Base-by-base conservation (phyloP, 2,797 vertebrate species). In the Synaphobranchus kaupii region DNA sequence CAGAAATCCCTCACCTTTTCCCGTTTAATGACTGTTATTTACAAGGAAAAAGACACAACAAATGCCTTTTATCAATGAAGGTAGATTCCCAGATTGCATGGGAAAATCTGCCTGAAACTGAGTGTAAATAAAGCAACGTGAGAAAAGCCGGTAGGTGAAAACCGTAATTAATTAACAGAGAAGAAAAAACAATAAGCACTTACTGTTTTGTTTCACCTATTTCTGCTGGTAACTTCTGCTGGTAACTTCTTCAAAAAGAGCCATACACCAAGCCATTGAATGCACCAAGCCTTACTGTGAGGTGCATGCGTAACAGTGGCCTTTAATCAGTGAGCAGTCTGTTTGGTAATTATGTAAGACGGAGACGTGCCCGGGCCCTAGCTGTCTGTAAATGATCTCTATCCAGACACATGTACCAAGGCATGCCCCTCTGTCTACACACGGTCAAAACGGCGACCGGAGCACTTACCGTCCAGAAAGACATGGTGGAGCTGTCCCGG, bases 391-490 rank as follows among this genome's bases (percentile, higher is more conserved):
- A 5, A 66, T 66, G n/a, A 39, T 48, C 50, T 83, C 83, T 85
- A 71, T 83, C 56, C 48, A 50, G 15, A 84, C 25, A 50, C 39
- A 54, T 84, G 47, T 25, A 17, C 34, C 44, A 25, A 6, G 0
- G 17, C 73, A 73, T 52, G 90, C 90, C 88, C 90, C 7, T 47
- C 71, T 25, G 20, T 89, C 87, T 66, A 81, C 71, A 39, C 2
- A 5, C 31, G 0, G 34, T 78, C 13, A 84, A 86, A 90, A 88
- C 86, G 85, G 89, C 89, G 86, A 76, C 80, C 90, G 90, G 87
- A 90, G 89, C 86, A 96, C 96, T 96, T 93, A 96, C 96, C 95
- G 93, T 89, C 94, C 94, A 95, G 90, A 95, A 90, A 90, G 95
- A 95, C 96, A 96, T 96, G 15, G 87, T 94, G 84, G 89, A 68